Percentiles rank a stretch among this genome's conserved stretches.
phyloP scores from a whole-genome alignment of 2,113 vertebrate genomes.

The Salvelinus fontinalis region DNA sequence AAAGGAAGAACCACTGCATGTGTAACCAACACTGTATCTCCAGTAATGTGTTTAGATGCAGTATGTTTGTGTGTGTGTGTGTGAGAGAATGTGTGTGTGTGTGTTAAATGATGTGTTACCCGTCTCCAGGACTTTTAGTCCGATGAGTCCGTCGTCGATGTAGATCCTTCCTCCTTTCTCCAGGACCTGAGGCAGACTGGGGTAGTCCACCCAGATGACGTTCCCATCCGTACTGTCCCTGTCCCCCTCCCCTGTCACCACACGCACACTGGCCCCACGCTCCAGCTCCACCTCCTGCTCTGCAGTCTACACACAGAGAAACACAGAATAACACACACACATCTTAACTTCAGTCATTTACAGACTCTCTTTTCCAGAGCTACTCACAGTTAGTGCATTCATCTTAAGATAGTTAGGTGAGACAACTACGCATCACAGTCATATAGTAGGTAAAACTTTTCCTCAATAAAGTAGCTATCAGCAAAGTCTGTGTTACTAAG shows the following conservation, averaged over 20 bases:
- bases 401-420: too few species aligned
- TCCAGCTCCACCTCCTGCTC: slow-evolving; percentile 79
- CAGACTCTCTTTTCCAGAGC: background rate
- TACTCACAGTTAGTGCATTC: too few species aligned
- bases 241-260: slow-evolving; percentile 76
- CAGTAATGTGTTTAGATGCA: too few species aligned
- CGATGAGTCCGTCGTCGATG: slow-evolving; percentile 88
- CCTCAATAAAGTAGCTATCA: too few species aligned
- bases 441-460: too few species aligned
- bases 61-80: background rate
- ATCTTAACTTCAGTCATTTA: background rate
- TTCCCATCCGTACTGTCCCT: slow-evolving; percentile 71
- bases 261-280: slow-evolving; percentile 77
- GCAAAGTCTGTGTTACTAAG: too few species aligned
- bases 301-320: slow-evolving; percentile 65
- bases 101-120: slow-evolving; percentile 48
- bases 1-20: too few species aligned
- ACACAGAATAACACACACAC: slow-evolving; percentile 16
- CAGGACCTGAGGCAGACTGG: slow-evolving; percentile 75
- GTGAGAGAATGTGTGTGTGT: too few species aligned
- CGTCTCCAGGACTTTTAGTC: slow-evolving; percentile 71
- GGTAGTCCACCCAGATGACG: slow-evolving; percentile 84
- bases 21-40: too few species aligned
- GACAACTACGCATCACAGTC: too few species aligned
- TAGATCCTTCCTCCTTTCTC: slow-evolving; percentile 75